A percentile compares a stretch with the other conserved stretches of the same genome.
These are phyloP conservation scores for Kryptolebias ocellatus DNA, from an alignment of 2,797 vertebrate species.

Conservation along the genomic window DNA sequence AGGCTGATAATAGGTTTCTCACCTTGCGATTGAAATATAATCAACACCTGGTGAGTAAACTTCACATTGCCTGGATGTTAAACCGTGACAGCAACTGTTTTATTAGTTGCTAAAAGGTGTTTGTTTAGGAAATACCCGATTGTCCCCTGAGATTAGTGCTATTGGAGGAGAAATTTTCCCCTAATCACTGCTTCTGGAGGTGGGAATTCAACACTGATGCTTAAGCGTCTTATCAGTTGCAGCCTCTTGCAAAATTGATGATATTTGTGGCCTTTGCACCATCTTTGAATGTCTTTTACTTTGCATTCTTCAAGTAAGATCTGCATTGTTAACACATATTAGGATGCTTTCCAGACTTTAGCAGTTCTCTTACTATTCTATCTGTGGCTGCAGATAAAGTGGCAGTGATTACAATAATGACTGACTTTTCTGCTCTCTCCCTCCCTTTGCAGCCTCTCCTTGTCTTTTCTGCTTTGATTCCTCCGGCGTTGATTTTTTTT, in stretches of 20 bases:
- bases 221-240: conserved; percentile 17
- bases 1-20: conserved; percentile 39
- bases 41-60: conserved; percentile 32
- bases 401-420: conserved; percentile 57
- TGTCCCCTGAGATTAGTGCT: conserved; percentile 10
- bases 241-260: conserved; percentile 15
- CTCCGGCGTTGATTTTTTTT: conserved; percentile 41
- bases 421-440: conserved; percentile 48
- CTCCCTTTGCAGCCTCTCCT: conserved; percentile 40
- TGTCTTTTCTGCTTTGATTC: conserved; percentile 53
- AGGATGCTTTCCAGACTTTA: conserved; percentile 45
- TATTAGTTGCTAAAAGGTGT: conserved; percentile 31
- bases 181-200: conserved; percentile 20
- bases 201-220: conserved; percentile 8
- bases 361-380: conserved; percentile 41
- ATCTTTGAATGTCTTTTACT: conserved; percentile 14
- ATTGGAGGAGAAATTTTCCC: conserved; percentile 2
- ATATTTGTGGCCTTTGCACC: conserved; percentile 23
- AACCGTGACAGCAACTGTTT: conserved; percentile 25
- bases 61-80: conserved; percentile 37
- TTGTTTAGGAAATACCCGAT: conserved; percentile 30
- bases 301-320: conserved; percentile 39
- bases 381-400: conserved; percentile 54
- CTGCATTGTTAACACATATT: conserved; percentile 39
- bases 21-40: conserved; percentile 45